Conservation (phyloP, 2,113 vertebrate species). For the Syrrhaptes paradoxus region DNA sequence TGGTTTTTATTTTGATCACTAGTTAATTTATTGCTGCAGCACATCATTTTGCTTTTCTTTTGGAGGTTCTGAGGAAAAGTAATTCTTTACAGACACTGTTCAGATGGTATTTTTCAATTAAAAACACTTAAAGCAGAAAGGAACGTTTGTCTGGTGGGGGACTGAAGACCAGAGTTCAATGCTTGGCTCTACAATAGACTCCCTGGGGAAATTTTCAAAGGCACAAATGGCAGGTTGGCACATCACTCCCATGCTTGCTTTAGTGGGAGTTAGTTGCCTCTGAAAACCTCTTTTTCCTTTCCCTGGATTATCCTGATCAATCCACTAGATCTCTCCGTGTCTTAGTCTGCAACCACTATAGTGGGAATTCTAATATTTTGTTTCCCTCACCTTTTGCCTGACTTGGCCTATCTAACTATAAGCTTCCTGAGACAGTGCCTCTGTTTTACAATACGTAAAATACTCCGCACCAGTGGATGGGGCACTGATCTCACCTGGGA, state of each 20-base stretch:
- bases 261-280: conserved; percentile 45
- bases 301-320: background rate
- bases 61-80: conserved; percentile 52
- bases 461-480: background rate
- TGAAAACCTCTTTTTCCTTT: conserved; percentile 40
- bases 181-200: conserved; percentile 63
- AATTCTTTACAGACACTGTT: conserved; percentile 67
- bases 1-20: conserved; percentile 63
- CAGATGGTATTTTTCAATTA: conserved; percentile 67
- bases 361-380: background rate
- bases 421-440: background rate
- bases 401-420: background rate
- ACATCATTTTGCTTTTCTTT: conserved; percentile 61
- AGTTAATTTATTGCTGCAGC: conserved; percentile 56
- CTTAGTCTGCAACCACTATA: background rate
- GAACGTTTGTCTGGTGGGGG: conserved; percentile 37
- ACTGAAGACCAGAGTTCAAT: conserved; percentile 61
- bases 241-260: conserved; percentile 51
- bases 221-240: conserved; percentile 71
- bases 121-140: conserved; percentile 64
- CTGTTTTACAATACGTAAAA: background rate
- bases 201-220: conserved; percentile 64
- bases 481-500: background rate
- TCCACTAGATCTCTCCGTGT: background rate
- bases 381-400: background rate